Conservation (phyloP, 2,113 vertebrate species). For the Romanogobio albipinnatus region DNA sequence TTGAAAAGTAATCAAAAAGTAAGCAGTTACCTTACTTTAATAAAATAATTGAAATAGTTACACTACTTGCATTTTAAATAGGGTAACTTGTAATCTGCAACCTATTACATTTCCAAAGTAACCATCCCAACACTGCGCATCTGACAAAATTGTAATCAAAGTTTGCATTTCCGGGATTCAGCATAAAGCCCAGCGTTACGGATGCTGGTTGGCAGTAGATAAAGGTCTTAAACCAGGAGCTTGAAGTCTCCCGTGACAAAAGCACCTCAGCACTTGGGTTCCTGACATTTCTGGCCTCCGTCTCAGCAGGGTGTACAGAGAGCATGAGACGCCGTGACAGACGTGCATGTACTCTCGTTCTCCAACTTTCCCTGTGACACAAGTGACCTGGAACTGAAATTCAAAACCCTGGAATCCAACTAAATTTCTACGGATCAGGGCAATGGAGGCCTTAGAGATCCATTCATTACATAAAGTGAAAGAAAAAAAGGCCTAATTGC, state of each 20-base stretch:
- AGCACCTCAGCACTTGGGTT: neutral
- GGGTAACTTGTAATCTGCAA: too few relatives aligned
- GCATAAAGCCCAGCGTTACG: too few relatives aligned
- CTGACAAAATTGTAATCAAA: too few relatives aligned
- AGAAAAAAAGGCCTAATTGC: slow-evolving; percentile 19
- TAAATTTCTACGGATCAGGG: slow-evolving; percentile 15
- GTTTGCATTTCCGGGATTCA: too few relatives aligned
- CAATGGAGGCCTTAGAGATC: slow-evolving; percentile 22
- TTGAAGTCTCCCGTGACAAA: neutral
- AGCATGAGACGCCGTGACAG: neutral
- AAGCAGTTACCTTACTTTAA: too few relatives aligned
- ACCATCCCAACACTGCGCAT: too few relatives aligned
- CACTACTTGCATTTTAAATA: too few relatives aligned
- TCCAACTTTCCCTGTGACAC: neutral
- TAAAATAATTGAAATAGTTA: too few relatives aligned
- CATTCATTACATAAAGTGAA: slow-evolving; percentile 20
- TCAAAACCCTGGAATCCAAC: slow-evolving; percentile 34
- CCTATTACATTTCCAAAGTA: too few relatives aligned
- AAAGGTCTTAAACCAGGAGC: neutral
- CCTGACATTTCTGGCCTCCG: neutral
- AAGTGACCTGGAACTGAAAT: slow-evolving; percentile 37
- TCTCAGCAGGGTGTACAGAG: neutral
- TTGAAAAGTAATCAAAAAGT: too few relatives aligned
- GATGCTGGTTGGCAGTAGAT: neutral
- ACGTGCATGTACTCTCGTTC: neutral